These are phyloP conservation scores for Apostichopus leukothele DNA, from an alignment of 53 echinoderm and acorn worm genomes.

Conservation along the genomic window DNA sequence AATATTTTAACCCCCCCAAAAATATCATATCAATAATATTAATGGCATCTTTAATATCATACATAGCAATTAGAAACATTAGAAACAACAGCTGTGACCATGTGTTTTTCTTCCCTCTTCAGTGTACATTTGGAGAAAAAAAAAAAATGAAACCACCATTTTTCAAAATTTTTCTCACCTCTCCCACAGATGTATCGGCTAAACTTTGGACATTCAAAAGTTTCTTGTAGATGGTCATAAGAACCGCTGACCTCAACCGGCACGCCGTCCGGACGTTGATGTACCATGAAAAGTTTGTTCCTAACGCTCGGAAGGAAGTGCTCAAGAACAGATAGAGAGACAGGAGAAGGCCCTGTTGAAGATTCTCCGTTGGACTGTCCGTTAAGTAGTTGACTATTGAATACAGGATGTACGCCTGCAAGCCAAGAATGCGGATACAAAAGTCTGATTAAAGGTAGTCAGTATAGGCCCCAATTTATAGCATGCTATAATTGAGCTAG, in stretches of 20 bases:
- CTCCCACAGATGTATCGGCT: slow-evolving; percentile 69
- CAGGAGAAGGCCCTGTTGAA: slow-evolving; percentile 55
- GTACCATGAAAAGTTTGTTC: slow-evolving; percentile 64
- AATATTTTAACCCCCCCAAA: too few relatives aligned
- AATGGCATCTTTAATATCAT: too few relatives aligned
- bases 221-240: slow-evolving; percentile 75
- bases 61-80: too few relatives aligned
- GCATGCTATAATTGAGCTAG: too few relatives aligned
- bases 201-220: slow-evolving; percentile 61
- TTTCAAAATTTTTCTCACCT: slow-evolving; percentile 54
- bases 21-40: too few relatives aligned
- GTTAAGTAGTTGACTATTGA: slow-evolving; percentile 58
- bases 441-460: too few relatives aligned
- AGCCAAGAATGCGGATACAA: background rate
- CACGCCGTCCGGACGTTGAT: slow-evolving; percentile 63
- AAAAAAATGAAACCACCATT: too few relatives aligned
- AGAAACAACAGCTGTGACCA: too few relatives aligned
- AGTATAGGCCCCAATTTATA: too few relatives aligned
- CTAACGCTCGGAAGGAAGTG: slow-evolving; percentile 56
- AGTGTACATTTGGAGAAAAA: too few relatives aligned
- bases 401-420: slow-evolving; percentile 68
- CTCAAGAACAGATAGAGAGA: slow-evolving; percentile 58
- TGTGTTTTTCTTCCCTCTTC: too few relatives aligned
- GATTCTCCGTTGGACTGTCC: slow-evolving; percentile 27
- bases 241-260: slow-evolving; percentile 67